Conservation (phyloP, 2,113 vertebrate species). For the Mystacornis crossleyi region DNA sequence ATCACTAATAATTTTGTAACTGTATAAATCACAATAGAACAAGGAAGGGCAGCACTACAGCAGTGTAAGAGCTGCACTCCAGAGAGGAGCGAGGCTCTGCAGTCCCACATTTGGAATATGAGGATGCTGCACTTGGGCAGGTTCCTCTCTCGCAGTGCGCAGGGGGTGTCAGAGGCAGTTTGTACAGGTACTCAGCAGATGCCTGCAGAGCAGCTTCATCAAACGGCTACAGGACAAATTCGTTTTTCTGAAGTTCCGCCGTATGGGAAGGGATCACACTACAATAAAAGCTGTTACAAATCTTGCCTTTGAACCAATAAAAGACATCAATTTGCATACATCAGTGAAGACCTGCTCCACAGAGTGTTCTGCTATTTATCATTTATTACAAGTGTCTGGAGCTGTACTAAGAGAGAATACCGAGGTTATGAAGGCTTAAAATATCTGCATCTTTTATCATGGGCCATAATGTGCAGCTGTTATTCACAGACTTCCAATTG, state of each 20-base stretch:
- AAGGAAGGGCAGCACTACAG: background rate
- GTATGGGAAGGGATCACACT: background rate
- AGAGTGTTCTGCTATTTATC: background rate
- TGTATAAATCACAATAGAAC: background rate
- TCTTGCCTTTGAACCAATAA: constrained; percentile 23
- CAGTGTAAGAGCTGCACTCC: background rate
- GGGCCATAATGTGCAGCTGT: background rate
- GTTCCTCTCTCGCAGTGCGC: background rate
- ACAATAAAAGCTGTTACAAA: constrained; percentile 21
- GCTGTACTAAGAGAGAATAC: background rate
- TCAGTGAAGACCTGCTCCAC: background rate
- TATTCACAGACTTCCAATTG: background rate
- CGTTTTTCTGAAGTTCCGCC: constrained; percentile 30
- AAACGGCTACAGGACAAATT: constrained; percentile 37
- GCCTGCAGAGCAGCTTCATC: constrained; percentile 37
- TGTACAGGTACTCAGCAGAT: constrained; percentile 13
- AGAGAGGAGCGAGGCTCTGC: background rate
- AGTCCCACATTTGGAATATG: background rate
- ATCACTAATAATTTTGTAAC: background rate
- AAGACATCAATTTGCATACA: constrained; percentile 9
- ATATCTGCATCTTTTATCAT: background rate
- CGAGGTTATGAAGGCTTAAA: background rate
- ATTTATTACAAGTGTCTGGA: background rate
- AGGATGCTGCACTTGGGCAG: background rate
- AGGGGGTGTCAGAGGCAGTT: background rate